These are phyloP conservation scores for Apodemia zela DNA, from an alignment of 2,888 invertebrate genomes.

Conservation along the genomic window DNA sequence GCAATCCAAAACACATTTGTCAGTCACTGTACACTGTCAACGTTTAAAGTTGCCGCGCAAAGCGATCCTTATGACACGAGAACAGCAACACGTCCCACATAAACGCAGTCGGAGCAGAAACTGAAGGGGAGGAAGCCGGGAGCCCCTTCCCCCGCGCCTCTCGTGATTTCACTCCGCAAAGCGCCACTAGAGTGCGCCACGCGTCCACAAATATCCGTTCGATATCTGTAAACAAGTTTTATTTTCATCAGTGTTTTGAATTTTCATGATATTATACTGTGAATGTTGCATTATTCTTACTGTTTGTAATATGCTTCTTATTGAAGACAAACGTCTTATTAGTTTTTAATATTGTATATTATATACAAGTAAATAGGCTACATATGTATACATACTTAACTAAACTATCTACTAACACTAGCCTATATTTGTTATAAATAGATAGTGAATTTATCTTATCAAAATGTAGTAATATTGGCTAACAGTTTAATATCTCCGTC, in stretches of 20 bases:
- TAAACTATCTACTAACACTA: conserved; percentile 11
- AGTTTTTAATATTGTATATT: background rate
- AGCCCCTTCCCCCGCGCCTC: conserved; percentile 64
- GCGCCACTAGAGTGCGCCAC: conserved; percentile 73
- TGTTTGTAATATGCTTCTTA: background rate
- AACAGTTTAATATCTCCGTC: conserved; percentile 22
- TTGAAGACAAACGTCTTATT: background rate
- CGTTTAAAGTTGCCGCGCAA: conserved; percentile 76
- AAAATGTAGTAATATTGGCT: conserved; percentile 20
- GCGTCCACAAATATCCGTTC: conserved; percentile 65
- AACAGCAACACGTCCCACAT: conserved; percentile 53
- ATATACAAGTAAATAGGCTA: background rate
- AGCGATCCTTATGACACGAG: conserved; percentile 46
- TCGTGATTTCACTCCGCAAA: conserved; percentile 45
- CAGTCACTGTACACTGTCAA: conserved; percentile 56
- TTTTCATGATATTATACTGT: conserved; percentile 40
- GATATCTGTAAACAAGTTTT: conserved; percentile 78
- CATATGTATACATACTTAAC: background rate
- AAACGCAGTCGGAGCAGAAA: conserved; percentile 47
- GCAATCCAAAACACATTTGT: conserved; percentile 69
- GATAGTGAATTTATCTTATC: conserved; percentile 21
- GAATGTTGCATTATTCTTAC: background rate
- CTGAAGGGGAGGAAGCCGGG: conserved; percentile 69
- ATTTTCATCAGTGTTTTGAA: conserved; percentile 58
- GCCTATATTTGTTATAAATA: conserved; percentile 20